These are phyloP conservation scores for Melanotaenia duboulayi DNA, from an alignment of 2,113 vertebrate species.

Conservation along the genomic window DNA sequence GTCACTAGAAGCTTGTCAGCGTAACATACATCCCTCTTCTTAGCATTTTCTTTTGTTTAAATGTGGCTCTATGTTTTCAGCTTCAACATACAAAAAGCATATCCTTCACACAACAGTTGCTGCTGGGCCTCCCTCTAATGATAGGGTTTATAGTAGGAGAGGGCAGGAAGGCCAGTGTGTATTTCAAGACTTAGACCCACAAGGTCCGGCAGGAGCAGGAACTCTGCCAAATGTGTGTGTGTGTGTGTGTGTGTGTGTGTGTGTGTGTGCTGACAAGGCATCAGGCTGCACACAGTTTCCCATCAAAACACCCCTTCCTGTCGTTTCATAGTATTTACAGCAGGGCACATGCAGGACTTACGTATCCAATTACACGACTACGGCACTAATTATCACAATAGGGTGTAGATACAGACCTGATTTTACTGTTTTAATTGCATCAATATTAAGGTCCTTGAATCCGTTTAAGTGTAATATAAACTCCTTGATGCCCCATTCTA, in stretches of 20 bases:
- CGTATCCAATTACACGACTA: neutral
- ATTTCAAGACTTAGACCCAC: constrained; percentile 55
- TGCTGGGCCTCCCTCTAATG: neutral
- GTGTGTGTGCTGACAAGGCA: neutral
- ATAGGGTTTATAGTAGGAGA: constrained; percentile 31
- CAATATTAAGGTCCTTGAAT: no score
- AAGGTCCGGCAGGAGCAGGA: constrained; percentile 51
- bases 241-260: neutral
- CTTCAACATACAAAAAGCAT: constrained; percentile 11
- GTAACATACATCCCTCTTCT: no score
- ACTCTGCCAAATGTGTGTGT: neutral
- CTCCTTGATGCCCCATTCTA: no score
- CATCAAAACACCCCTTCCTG: constrained; percentile 24
- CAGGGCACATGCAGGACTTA: neutral
- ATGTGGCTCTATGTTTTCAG: constrained; percentile 11
- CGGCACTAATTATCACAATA: neutral
- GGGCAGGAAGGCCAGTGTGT: constrained; percentile 36
- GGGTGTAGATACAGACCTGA: no score
- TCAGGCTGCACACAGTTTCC: neutral
- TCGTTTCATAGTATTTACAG: constrained; percentile 18
- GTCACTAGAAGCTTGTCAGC: no score
- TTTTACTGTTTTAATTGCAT: no score
- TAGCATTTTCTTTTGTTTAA: no score
- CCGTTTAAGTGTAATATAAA: no score
- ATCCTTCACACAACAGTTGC: neutral